phyloP scores from a whole-genome alignment of 2,888 invertebrate genomes.

The Scrobipalpa atriplicella region DNA sequence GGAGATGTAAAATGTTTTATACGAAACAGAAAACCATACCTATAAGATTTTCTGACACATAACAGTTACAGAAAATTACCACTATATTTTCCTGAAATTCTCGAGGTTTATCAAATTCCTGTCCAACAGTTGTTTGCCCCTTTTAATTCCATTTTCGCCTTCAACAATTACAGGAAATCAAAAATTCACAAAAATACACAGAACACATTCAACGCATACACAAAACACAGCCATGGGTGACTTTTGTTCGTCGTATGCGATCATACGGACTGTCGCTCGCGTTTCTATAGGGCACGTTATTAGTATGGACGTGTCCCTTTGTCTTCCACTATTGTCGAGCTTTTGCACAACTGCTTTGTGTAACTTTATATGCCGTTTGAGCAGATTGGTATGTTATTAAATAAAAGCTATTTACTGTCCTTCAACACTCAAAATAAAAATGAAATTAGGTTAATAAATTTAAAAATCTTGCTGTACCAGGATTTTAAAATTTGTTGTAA shows the following conservation, averaged over 20 bases:
- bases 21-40: too few species aligned
- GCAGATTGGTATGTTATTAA: not conserved
- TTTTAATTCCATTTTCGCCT: not conserved
- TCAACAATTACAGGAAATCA: not conserved
- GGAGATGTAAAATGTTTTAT: too few species aligned
- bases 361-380: conserved; percentile 2
- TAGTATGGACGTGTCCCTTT: conserved; percentile 7
- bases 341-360: conserved; percentile 16
- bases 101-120: too few species aligned
- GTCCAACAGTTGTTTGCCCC: too few species aligned
- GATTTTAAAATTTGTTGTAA: too few species aligned
- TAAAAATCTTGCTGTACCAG: too few species aligned
- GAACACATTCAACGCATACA: not conserved
- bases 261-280: conserved; percentile 11
- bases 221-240: conserved; percentile 19
- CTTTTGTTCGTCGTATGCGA: conserved; percentile 15
- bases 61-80: too few species aligned
- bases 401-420: too few species aligned
- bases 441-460: too few species aligned
- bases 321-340: conserved; percentile 12
- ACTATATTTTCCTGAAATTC: too few species aligned
- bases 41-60: too few species aligned
- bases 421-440: too few species aligned
- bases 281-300: conserved; percentile 1
- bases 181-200: not conserved